Base-by-base conservation (phyloP, 2,113 vertebrate genomes). In the Grus americana region DNA sequence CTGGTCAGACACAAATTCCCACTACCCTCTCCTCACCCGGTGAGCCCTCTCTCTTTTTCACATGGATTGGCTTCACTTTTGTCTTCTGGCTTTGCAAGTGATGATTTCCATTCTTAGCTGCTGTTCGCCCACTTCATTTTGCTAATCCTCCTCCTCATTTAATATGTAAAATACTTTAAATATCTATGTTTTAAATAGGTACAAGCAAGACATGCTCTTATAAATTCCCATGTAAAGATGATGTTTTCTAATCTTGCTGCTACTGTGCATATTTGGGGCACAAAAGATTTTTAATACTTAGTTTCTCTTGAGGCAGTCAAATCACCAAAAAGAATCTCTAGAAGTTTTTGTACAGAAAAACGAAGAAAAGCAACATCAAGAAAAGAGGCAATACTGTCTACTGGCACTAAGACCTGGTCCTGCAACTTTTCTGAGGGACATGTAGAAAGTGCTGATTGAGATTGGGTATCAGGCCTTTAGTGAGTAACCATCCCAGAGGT, bases 1-100 rank as follows among this genome's bases (percentile, higher is more conserved):
- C 47, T 55, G 20, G 11, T 79, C 15, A 50, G 32, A 73, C 55
- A 75, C 4, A 61, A 52, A 61, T 66, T 58, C n/a, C n/a, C 12
- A 13, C 44, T 72, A 9, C 17, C 1, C 3, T 1, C 7, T 86
- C 36, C 44, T 74, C 23, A 52, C 3, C 3, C 1, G 12, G 6
- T 27, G 32, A 68, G 11, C 18, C 7, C 34, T 59, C 44, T 71
- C 68, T 79, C 40, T 34, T 88, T 75, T 65, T 58, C 24, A 5
- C 5, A 7, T 15, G 15, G 57, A 29, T 17, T 75, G 30, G 8
- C 36, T 68, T 30, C 1, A 0, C 11, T 44, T 85, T 73, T 42
- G 24, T 75, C 40, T 21, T 82, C 63, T 50, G 63, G n/a, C n/a
- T 76, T 65, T 79, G 36, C 24, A 68, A 76, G 38, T 34, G 2